phyloP scores from a whole-genome alignment of 2,797 vertebrate genomes.

The Malacoraja senta region DNA sequence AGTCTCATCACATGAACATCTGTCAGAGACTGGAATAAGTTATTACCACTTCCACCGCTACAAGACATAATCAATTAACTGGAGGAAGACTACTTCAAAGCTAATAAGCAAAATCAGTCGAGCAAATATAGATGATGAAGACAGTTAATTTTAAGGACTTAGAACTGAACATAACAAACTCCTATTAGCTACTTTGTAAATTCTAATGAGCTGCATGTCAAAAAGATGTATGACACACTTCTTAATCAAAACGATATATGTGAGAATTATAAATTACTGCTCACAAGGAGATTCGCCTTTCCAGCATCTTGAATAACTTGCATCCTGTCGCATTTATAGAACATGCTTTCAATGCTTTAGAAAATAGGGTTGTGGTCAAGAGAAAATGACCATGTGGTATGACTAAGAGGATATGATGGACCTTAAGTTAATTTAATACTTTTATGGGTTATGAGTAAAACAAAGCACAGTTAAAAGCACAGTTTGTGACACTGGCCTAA shows the following conservation, averaged over 20 bases:
- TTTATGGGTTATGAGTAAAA: neutral
- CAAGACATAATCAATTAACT: slow-evolving; percentile 25
- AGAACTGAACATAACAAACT: slow-evolving; percentile 20
- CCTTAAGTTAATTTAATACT: neutral
- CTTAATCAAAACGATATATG: slow-evolving; percentile 13
- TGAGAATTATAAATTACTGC: neutral
- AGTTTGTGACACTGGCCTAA: neutral
- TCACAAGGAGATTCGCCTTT: neutral
- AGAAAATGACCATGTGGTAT: neutral
- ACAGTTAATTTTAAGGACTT: slow-evolving; percentile 24
- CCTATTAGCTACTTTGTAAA: slow-evolving; percentile 15
- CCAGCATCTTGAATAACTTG: neutral
- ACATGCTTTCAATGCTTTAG: neutral
- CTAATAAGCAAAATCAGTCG: slow-evolving; percentile 27
- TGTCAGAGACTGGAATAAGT: slow-evolving; percentile 16
- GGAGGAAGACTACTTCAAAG: slow-evolving; percentile 16
- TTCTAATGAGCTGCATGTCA: slow-evolving; percentile 14
- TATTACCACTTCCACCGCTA: slow-evolving; percentile 21
- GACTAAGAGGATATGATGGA: neutral
- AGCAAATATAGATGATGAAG: neutral
- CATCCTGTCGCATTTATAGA: neutral
- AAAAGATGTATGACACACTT: neutral
- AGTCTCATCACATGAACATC: slow-evolving; percentile 12
- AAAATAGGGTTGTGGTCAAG: neutral
- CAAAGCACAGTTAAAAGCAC: neutral